A percentile compares a stretch with the other conserved stretches of the same genome.
These are phyloP conservation scores for Camelus dromedarius DNA, from an alignment of 2,113 vertebrate genomes.

Conservation along the genomic window DNA sequence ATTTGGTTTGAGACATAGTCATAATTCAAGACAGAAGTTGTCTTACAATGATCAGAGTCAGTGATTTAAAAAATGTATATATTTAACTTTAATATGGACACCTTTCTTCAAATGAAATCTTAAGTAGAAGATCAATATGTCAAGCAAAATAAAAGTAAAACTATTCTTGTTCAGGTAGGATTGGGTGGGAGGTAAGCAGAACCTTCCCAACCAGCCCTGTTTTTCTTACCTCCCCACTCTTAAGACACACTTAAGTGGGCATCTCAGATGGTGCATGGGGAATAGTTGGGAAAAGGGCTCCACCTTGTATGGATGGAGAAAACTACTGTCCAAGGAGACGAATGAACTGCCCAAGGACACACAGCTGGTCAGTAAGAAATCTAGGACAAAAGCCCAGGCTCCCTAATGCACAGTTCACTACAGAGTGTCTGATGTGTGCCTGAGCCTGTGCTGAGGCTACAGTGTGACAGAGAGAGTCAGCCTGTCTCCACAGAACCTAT, in stretches of 20 bases:
- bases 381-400: neutral
- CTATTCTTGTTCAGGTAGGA: neutral
- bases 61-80: neutral
- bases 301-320: neutral
- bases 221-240: neutral
- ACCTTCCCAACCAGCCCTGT: too few relatives aligned
- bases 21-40: neutral
- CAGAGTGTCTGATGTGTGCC: too few relatives aligned
- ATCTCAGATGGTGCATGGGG: neutral
- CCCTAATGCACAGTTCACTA: neutral
- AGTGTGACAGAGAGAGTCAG: neutral
- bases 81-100: neutral
- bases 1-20: neutral
- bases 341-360: neutral
- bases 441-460: neutral
- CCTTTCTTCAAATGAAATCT: neutral
- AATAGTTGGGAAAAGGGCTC: neutral
- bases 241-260: neutral
- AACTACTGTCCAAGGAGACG: neutral
- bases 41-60: neutral
- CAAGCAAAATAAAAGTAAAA: slow-evolving; percentile 1
- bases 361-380: neutral
- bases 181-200: neutral
- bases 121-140: neutral
- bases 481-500: neutral